Conservation (phyloP, 2,888 invertebrate genomes). For the Epinotia brunnichana region DNA sequence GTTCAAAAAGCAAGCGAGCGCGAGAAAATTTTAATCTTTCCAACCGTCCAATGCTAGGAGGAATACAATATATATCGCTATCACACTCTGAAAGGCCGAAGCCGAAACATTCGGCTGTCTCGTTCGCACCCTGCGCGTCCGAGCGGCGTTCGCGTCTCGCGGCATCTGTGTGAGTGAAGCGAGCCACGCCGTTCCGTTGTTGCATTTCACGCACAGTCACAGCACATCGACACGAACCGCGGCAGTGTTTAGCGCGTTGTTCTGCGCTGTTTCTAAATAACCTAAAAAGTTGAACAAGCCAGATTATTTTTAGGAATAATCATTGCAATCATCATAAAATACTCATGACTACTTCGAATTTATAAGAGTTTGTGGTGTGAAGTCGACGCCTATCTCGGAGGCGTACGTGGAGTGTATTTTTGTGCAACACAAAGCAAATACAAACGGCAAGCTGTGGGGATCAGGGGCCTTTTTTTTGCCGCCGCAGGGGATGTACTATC, state of each 20-base stretch:
- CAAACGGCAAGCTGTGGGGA: conserved; percentile 98
- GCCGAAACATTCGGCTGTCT: conserved; percentile 58
- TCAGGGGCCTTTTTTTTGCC: conserved; percentile 97
- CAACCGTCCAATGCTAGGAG: conserved; percentile 44
- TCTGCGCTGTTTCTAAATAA: conserved; percentile 80
- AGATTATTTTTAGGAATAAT: conserved; percentile 69
- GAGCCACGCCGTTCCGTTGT: conserved; percentile 48
- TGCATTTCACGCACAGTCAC: conserved; percentile 67
- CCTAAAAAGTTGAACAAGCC: conserved; percentile 75
- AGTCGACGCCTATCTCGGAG: conserved; percentile 72
- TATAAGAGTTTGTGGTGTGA: conserved; percentile 80
- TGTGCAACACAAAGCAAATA: conserved; percentile 85
- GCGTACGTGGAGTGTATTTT: conserved; percentile 82
- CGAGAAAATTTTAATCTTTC: conserved; percentile 37
- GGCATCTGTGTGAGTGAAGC: conserved; percentile 49
- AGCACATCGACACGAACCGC: conserved; percentile 82
- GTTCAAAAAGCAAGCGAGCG: conserved; percentile 34
- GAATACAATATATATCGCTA: conserved; percentile 51
- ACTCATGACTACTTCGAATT: conserved; percentile 81
- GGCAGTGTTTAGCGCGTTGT: conserved; percentile 81
- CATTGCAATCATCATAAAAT: conserved; percentile 67
- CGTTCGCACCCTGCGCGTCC: conserved; percentile 58
- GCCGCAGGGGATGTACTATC: conserved; percentile 98
- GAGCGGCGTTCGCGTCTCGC: conserved; percentile 55
- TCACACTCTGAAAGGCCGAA: conserved; percentile 57